Evolutionary conservation across 2,888 invertebrate genomes (phyloP).

Genomic region (Eueremaeus valkanovi): DNA sequence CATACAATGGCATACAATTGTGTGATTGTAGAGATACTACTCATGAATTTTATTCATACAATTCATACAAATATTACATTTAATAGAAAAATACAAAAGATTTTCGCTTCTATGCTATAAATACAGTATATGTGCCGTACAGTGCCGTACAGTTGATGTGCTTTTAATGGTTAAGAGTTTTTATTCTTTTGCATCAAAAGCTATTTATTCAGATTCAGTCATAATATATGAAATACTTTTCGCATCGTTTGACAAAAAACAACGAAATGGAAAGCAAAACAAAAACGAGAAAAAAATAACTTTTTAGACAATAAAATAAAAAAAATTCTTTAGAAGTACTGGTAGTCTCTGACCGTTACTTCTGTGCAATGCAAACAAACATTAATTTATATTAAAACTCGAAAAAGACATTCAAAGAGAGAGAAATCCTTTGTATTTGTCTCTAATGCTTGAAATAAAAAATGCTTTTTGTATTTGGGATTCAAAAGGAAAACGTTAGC

Average conservation of each 20-base stretch:
- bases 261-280: neutral
- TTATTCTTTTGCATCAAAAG: neutral
- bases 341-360: too few relatives aligned
- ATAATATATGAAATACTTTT: neutral
- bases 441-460: neutral
- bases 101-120: too few relatives aligned
- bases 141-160: neutral
- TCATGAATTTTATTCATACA: neutral
- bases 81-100: neutral
- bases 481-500: too few relatives aligned
- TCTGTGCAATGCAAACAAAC: neutral
- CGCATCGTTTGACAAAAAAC: neutral
- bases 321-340: neutral
- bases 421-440: too few relatives aligned
- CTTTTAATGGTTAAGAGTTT: slow-evolving; percentile 24
- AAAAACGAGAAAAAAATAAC: neutral
- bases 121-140: too few relatives aligned
- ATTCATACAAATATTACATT: neutral
- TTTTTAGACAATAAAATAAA: neutral
- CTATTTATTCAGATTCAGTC: too few relatives aligned
- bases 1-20: neutral
- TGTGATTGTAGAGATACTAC: neutral
- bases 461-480: neutral
- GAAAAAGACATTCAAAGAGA: neutral
- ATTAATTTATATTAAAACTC: neutral